These are phyloP conservation scores for Okamejei kenojei DNA, from an alignment of 2,797 vertebrate genomes.

Conservation along the genomic window DNA sequence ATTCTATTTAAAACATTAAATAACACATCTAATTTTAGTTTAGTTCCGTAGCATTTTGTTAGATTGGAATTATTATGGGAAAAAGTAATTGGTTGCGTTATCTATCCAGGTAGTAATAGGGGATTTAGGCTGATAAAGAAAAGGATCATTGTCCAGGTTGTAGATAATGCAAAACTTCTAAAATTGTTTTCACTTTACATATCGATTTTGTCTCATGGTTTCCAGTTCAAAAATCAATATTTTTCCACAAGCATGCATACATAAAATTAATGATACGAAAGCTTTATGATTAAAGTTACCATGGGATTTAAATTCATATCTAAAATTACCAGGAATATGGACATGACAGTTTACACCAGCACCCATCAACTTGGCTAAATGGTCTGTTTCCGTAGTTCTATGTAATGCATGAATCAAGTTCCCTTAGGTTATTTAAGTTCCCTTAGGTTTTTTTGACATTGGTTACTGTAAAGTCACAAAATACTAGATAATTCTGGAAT, in stretches of 20 bases:
- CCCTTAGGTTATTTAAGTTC: neutral
- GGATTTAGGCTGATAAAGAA: neutral
- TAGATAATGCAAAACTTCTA: neutral
- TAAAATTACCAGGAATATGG: neutral
- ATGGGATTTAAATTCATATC: neutral
- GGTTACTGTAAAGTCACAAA: neutral
- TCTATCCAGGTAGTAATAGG: neutral
- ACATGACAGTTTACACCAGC: neutral
- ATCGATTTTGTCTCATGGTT: neutral
- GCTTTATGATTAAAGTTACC: neutral
- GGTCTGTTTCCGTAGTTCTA: neutral
- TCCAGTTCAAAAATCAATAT: neutral
- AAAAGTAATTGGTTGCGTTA: neutral
- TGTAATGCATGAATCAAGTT: neutral
- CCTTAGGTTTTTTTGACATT: neutral
- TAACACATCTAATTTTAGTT: constrained; percentile 28
- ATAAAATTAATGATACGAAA: neutral
- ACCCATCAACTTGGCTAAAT: neutral
- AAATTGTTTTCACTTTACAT: neutral
- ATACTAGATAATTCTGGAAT: neutral
- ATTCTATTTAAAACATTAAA: constrained; percentile 19
- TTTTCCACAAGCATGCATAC: neutral
- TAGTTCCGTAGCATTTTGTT: neutral
- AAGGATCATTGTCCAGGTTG: neutral
- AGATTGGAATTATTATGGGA: neutral